A percentile compares a stretch with the other conserved stretches of the same genome.
Conservation (phyloP, 2,888 invertebrate species). For the Scelioninae gen. 1 region DNA sequence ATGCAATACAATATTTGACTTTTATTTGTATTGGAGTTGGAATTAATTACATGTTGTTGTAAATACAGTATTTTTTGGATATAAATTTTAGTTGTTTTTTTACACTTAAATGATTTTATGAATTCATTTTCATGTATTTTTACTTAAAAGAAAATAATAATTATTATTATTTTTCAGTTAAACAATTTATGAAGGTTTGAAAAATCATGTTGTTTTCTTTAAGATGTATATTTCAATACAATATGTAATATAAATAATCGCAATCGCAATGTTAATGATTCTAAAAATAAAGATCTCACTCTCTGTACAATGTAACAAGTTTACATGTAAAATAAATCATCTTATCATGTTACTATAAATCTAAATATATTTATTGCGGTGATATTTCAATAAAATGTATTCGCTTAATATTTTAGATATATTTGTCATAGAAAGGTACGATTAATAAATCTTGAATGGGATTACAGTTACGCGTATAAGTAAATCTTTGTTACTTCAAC, state of each 20-base stretch:
- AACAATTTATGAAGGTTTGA: no score
- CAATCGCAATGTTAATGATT: background rate
- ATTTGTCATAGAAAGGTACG: constrained; percentile 36
- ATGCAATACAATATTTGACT: constrained; percentile 51
- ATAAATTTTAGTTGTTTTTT: no score
- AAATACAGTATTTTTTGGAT: no score
- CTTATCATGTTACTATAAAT: constrained; percentile 7
- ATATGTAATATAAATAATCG: no score
- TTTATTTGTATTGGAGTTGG: background rate
- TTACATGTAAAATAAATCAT: constrained; percentile 14
- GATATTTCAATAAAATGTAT: constrained; percentile 42
- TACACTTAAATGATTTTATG: no score
- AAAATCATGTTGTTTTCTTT: no score
- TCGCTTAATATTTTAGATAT: constrained; percentile 25
- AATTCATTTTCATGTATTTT: no score
- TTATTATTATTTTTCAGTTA: no score
- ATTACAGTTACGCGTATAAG: constrained; percentile 26
- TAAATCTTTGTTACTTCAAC: constrained; percentile 6
- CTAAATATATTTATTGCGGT: constrained; percentile 19
- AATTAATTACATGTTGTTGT: no score
- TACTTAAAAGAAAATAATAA: no score
- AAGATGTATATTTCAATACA: no score
- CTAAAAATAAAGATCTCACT: constrained; percentile 8
- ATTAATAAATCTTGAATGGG: constrained; percentile 24
- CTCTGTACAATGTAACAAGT: background rate